phyloP scores from a whole-genome alignment of 2,797 vertebrate genomes.

The Xerus rutilus region DNA sequence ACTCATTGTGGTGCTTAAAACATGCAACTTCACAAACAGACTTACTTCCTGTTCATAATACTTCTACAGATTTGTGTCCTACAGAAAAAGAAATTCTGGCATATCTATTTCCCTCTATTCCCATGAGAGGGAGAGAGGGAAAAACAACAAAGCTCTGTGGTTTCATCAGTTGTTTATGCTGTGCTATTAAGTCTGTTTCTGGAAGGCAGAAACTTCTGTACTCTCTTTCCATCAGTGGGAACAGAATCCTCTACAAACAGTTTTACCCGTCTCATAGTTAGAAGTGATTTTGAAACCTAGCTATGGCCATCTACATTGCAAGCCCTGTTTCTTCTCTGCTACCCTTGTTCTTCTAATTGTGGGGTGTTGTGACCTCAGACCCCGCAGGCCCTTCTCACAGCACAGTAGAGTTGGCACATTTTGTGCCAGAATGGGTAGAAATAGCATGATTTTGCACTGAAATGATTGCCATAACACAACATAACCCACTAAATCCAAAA shows the following conservation, averaged over 20 bases:
- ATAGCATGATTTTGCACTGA: neutral
- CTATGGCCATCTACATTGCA: neutral
- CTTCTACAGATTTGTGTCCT: neutral
- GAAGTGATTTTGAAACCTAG: neutral
- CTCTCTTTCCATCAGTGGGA: neutral
- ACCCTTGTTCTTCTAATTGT: neutral
- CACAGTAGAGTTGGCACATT: neutral
- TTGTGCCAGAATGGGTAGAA: neutral
- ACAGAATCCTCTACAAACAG: neutral
- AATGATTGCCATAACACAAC: neutral
- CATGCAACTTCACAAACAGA: neutral
- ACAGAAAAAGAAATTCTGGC: conserved; percentile 32
- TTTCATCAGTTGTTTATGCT: neutral
- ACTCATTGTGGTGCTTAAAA: neutral
- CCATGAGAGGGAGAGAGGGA: neutral
- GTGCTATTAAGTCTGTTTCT: neutral
- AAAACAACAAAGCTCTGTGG: neutral
- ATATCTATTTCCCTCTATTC: neutral
- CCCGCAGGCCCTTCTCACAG: neutral
- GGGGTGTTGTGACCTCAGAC: neutral
- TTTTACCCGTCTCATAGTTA: neutral
- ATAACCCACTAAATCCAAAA: neutral
- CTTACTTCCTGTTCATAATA: neutral
- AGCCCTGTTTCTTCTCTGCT: neutral
- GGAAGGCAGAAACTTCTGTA: neutral